Evolutionary conservation across 2,888 invertebrate genomes (phyloP), one percentile per base, ranked within the genome.

Genomic region (Julus scanicus): DNA sequence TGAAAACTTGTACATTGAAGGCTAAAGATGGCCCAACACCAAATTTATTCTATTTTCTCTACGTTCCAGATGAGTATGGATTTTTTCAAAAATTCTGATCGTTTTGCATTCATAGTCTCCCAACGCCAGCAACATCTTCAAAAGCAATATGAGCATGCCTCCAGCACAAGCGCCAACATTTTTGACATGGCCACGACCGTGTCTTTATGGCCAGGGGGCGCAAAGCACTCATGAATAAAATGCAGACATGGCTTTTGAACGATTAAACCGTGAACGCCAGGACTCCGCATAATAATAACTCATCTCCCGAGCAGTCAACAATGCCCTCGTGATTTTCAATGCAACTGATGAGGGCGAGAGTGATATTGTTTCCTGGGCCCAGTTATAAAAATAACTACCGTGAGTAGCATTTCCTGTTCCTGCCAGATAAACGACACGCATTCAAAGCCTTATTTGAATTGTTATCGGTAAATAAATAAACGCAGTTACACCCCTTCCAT

Each of bases 401-500:
- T 17, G 57, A 17, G 5, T 15, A 57, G 57, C 57, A 57, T 57
- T 57, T 57, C 57, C 57, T 57, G 17, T 57, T 57, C 57, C 57
- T 57, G 57, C 57, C 57, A 13, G 57, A 57, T 57, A 57, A 57
- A 57, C 57, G 53, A 9, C 53, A 53, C 53, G 53, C 53, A 53
- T 53, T 53, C 53, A 44, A 44, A 44, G 44, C 44, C 44, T 6
- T 44, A 44, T 44, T 44, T 44, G 57, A 57, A 57, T 57, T 57
- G 57, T 17, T 57, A 57, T 57, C 57, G 57, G 57, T 15, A 4
- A 53, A 53, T 53, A 57, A 57, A 57, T 17, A 57, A 57, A 57
- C 57, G 53, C 53, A 53, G 53, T 53, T 53, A 57, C 57, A 57
- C 57, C 57, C 57, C 57, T 17, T 57, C 57, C 57, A 57, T 57